These are phyloP conservation scores for Prosapia bicincta DNA, from an alignment of 2,888 invertebrate genomes.

Conservation along the genomic window DNA sequence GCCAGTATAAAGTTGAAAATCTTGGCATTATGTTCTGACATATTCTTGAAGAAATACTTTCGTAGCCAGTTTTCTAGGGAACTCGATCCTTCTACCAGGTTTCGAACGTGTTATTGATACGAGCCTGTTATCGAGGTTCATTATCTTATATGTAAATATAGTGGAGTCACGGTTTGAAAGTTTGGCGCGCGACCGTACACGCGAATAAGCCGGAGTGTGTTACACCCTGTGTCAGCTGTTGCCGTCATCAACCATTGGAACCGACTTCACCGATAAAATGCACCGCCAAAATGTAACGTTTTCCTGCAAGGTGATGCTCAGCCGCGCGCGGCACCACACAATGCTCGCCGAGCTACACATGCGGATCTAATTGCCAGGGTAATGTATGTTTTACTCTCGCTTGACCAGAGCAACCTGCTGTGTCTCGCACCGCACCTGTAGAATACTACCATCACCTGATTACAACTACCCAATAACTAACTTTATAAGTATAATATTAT, in stretches of 20 bases:
- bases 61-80: too few species aligned
- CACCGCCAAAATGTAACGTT: not conserved
- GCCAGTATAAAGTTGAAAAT: too few species aligned
- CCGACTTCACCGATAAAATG: not conserved
- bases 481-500: too few species aligned
- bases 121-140: not conserved
- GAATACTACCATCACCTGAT: too few species aligned
- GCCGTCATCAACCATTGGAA: not conserved
- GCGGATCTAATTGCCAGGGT: not conserved
- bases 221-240: not conserved
- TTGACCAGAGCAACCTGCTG: not conserved
- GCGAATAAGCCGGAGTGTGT: not conserved
- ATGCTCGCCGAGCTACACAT: too few species aligned
- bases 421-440: not conserved
- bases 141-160: not conserved
- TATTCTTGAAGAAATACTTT: too few species aligned
- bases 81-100: too few species aligned
- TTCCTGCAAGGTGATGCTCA: not conserved
- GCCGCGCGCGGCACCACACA: not conserved
- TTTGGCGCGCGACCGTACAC: not conserved
- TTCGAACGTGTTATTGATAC: too few species aligned
- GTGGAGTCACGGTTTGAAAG: not conserved
- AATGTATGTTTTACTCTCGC: not conserved
- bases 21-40: too few species aligned
- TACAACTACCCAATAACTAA: too few species aligned